A percentile compares a stretch with the other conserved stretches of the same genome.
These are phyloP conservation scores for Myripristis murdjan DNA, from an alignment of 2,797 vertebrate species.

Conservation along the genomic window DNA sequence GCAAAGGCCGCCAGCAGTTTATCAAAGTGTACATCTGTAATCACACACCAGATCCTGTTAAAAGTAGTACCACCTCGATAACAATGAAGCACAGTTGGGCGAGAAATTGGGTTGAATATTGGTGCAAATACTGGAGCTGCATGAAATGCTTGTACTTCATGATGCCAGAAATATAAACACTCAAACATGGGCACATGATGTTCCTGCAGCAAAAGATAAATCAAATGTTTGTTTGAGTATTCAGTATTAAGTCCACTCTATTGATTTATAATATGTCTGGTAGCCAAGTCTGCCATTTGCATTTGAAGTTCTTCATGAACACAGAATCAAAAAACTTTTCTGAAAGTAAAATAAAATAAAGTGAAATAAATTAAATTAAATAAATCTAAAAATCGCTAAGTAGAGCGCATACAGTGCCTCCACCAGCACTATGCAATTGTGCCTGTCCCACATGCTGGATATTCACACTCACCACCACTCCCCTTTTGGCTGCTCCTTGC, in stretches of 20 bases:
- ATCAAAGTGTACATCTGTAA: neutral
- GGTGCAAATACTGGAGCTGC: neutral
- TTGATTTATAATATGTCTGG: no score
- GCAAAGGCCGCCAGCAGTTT: conserved; percentile 3
- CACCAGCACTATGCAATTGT: no score
- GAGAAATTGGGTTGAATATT: neutral
- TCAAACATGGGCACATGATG: neutral
- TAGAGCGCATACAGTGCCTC: no score
- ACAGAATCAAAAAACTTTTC: neutral
- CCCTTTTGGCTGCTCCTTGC: no score
- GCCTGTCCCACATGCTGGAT: no score
- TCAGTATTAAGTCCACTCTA: neutral
- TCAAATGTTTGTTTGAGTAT: conserved; percentile 7
- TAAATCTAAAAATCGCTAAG: no score
- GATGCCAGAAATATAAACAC: neutral
- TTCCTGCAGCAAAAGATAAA: neutral
- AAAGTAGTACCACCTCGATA: neutral
- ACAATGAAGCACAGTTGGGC: neutral
- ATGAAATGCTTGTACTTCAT: neutral
- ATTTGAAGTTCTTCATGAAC: neutral
- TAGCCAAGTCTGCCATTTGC: neutral
- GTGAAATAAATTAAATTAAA: no score
- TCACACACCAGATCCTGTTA: neutral
- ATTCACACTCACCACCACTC: no score
- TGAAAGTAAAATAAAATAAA: no score